phyloP scores from a whole-genome alignment of 1,140 invertebrate species.

The Meloidogyne exigua region DNA sequence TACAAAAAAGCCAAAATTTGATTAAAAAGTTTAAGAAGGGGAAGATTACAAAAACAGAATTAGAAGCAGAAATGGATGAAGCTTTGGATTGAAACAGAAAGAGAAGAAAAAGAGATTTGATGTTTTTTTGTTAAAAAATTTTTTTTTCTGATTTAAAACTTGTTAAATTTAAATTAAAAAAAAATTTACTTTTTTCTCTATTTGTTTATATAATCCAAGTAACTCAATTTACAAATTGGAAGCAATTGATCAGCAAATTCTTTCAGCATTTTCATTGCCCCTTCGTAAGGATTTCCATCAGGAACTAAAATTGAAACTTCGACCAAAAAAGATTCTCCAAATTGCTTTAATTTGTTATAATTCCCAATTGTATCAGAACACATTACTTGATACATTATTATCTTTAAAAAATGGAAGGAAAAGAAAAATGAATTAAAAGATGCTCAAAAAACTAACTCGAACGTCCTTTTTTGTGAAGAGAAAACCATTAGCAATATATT shows the following conservation, averaged over 20 bases:
- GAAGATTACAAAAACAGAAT: conserved; percentile 43
- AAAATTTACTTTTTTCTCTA: not conserved
- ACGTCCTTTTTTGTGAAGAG: conserved; percentile 46
- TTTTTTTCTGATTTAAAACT: not conserved
- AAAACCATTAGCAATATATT: conserved; percentile 38
- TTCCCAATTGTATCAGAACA: conserved; percentile 32
- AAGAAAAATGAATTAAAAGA: not conserved
- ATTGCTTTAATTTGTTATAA: conserved; percentile 36
- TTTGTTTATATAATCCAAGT: conserved; percentile 7
- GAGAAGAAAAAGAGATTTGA: not conserved
- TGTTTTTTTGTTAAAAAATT: not conserved
- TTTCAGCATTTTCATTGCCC: conserved; percentile 38
- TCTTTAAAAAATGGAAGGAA: conserved; percentile 5
- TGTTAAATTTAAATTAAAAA: conserved; percentile 1
- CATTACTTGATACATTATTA: conserved; percentile 30
- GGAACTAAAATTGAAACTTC: conserved; percentile 40
- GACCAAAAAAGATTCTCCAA: conserved; percentile 37
- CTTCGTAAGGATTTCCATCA: conserved; percentile 32
- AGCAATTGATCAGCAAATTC: conserved; percentile 46
- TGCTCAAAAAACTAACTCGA: conserved; percentile 24
- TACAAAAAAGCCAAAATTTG: conserved; percentile 41
- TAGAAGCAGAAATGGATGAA: conserved; percentile 32
- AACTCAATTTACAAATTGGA: conserved; percentile 25
- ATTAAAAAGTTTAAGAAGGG: conserved; percentile 52
- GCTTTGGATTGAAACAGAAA: not conserved